These are phyloP conservation scores for Mormyrus lacerda DNA, from an alignment of 2,113 vertebrate species.

Conservation along the genomic window DNA sequence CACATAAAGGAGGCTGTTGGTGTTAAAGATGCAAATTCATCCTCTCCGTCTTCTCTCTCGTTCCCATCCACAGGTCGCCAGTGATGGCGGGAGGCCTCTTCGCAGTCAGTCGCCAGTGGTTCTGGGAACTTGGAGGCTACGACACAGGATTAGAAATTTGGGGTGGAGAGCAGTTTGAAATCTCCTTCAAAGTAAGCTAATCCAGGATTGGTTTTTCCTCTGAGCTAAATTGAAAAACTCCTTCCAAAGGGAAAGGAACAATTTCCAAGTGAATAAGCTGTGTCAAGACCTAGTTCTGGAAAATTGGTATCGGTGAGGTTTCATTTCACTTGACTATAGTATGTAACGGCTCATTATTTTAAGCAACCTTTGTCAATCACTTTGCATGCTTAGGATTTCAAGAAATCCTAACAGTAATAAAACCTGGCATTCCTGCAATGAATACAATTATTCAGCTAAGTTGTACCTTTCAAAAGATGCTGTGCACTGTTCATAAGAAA, in stretches of 20 bases:
- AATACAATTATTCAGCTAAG: background rate
- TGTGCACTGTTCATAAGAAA: background rate
- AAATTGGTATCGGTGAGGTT: background rate
- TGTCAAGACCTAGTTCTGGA: background rate
- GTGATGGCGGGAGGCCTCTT: constrained; percentile 87
- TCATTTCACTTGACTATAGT: background rate
- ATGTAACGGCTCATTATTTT: background rate
- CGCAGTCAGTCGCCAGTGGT: constrained; percentile 77
- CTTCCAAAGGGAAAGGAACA: constrained; percentile 4
- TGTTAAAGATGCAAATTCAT: background rate
- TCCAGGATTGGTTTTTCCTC: constrained; percentile 39
- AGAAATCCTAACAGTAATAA: background rate
- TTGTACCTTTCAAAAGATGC: background rate
- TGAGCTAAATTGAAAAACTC: background rate
- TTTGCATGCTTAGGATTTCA: background rate
- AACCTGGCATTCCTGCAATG: background rate
- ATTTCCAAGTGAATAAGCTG: constrained; percentile 3
- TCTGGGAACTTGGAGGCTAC: constrained; percentile 71
- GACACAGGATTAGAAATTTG: constrained; percentile 59
- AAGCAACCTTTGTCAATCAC: background rate
- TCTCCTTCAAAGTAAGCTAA: constrained; percentile 79
- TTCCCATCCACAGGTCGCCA: constrained; percentile 64
- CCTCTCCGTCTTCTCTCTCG: background rate
- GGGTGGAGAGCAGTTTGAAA: constrained; percentile 80
- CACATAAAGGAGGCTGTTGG: background rate